Base-by-base conservation (phyloP, 2,113 vertebrate genomes). In the Origma solitaria region DNA sequence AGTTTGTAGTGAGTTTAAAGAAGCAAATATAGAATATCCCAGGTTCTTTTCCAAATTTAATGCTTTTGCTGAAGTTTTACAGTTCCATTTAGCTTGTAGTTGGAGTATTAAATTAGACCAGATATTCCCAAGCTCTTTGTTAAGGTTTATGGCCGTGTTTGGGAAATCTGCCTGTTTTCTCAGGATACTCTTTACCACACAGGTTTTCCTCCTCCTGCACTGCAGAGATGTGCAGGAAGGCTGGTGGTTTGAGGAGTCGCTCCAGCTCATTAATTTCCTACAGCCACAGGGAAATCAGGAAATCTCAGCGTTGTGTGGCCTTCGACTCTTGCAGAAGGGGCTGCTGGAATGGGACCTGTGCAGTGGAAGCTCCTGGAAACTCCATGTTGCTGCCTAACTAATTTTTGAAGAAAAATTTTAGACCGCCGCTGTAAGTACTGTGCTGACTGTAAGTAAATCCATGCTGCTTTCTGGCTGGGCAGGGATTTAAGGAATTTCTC, bases 171-270 rank as follows among this genome's bases (percentile, higher is more conserved):
- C 33, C 18, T 79, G n/a, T 61, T 94, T 76, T 82, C 70, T 84
- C 33, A 18, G 70, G 50, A 6, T 35, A 4, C 49, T 60, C 7
- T 53, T 60, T 68, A n/a, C 38, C 11, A 4, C 75, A 56, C 42
- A 37, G 68, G 44, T n/a, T 27, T 53, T 69, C 57, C 80, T 91
- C 45, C 72, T 83, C 33, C 44, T 86, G 68, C 71, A 20, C 28
- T 49, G 2, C 8, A 8, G 56, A 33, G 60, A 15, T 4, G 1
- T 13, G 38, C 54, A 38, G 92, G 88, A 68, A 56, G n/a, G 5
- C 8, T 0, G 0, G 33, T 37, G 75, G 25, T 71, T 58, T 93
- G 79, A 0, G 0, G 44, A 58, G 44, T 19, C 0, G 1, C 62
- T 79, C 70, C 56, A 64, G 50, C 57, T 93, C 86, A 12, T 60